A percentile compares a stretch with the other conserved stretches of the same genome.
phyloP scores from a whole-genome alignment of 2,888 invertebrate genomes.

The Epinotia demarniana region DNA sequence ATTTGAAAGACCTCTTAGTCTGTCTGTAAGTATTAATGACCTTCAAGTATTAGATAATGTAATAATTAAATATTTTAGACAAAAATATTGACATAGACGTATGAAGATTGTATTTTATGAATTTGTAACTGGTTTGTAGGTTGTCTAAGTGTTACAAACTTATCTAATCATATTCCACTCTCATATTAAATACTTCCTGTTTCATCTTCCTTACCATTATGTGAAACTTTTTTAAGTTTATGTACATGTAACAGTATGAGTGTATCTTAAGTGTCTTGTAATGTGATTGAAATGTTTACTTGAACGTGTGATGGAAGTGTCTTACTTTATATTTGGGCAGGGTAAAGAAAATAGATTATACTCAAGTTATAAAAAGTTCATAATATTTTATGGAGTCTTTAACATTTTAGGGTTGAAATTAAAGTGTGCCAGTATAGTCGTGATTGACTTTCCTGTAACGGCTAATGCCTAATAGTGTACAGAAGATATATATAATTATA shows the following conservation, averaged over 20 bases:
- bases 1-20: background rate
- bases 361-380: background rate
- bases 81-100: background rate
- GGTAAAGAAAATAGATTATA: background rate
- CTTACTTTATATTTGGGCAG: conserved; percentile 7
- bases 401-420: background rate
- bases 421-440: background rate
- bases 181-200: background rate
- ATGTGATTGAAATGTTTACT: conserved; percentile 16
- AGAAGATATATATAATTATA: background rate
- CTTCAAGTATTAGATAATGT: conserved; percentile 29
- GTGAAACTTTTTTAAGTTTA: background rate
- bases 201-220: no score
- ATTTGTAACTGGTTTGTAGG: background rate
- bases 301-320: conserved; percentile 22
- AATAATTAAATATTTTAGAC: background rate
- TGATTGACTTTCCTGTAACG: background rate
- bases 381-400: background rate
- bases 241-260: background rate
- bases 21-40: conserved; percentile 24
- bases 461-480: background rate
- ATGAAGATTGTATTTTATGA: conserved; percentile 1
- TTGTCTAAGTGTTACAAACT: background rate
- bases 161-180: background rate
- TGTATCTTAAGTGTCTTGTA: conserved; percentile 10